These are phyloP conservation scores for Thryonomys swinderianus DNA, from an alignment of 2,113 vertebrate genomes.

Conservation along the genomic window DNA sequence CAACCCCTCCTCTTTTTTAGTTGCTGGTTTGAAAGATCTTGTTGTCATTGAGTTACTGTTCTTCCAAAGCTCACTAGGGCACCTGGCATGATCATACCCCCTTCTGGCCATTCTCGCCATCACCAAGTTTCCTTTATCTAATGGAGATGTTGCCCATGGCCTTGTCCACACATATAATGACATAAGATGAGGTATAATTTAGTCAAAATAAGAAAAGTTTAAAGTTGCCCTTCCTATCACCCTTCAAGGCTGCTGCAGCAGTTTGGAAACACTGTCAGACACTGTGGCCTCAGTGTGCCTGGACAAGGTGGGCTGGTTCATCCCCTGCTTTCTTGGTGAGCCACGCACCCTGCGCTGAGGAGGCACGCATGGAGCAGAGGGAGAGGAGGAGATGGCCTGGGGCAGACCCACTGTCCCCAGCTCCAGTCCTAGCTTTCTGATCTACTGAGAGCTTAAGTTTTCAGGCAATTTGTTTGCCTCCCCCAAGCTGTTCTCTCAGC, in stretches of 20 bases:
- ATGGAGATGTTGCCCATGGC: background rate
- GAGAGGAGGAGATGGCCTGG: background rate
- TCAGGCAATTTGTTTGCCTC: background rate
- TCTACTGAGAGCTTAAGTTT: background rate
- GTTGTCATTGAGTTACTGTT: background rate
- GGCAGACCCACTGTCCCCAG: background rate
- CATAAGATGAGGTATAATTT: background rate
- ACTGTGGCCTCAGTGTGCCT: background rate
- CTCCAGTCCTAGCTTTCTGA: background rate
- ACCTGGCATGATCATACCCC: background rate
- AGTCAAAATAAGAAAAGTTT: background rate
- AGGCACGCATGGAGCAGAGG: no score
- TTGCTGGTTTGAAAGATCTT: background rate
- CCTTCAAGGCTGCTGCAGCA: background rate
- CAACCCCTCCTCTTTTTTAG: background rate
- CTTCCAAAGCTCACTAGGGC: background rate
- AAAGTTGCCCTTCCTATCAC: background rate
- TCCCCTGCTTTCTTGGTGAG: background rate
- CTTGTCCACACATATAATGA: background rate
- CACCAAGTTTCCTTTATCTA: background rate
- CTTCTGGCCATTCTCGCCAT: background rate
- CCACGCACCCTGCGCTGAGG: rapidly evolving
- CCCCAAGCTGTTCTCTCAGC: background rate
- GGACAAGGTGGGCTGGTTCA: background rate
- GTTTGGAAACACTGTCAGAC: background rate